A percentile compares a stretch with the other conserved stretches of the same genome.
Conservation (phyloP, 1,140 invertebrate genomes). For the Potamilus streckersoni region DNA sequence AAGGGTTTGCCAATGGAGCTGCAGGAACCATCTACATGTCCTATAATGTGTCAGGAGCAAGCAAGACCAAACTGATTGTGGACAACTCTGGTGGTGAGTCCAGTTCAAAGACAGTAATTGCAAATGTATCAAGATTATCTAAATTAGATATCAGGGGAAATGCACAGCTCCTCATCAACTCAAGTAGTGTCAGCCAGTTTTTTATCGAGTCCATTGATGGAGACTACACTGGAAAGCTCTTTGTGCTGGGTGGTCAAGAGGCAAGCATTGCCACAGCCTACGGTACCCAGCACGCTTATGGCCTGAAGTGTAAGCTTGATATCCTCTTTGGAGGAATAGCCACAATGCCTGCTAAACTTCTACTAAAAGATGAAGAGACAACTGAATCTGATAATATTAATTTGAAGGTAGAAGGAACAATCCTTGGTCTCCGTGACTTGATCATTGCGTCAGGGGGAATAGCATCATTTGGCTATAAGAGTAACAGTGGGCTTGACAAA, state of each 20-base stretch:
- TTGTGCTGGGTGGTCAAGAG: slow-evolving; percentile 32
- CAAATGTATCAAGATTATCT: slow-evolving; percentile 21
- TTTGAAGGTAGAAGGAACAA: slow-evolving; percentile 41
- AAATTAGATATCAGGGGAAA: slow-evolving; percentile 34
- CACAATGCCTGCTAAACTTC: slow-evolving; percentile 43
- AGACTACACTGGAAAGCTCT: slow-evolving; percentile 45
- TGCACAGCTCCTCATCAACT: slow-evolving; percentile 32
- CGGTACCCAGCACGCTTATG: slow-evolving; percentile 48
- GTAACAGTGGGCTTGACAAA: slow-evolving; percentile 37
- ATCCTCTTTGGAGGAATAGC: slow-evolving; percentile 34
- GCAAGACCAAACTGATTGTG: slow-evolving; percentile 29
- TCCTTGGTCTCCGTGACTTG: slow-evolving; percentile 44
- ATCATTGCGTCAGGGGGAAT: slow-evolving; percentile 43
- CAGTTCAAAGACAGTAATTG: slow-evolving; percentile 28
- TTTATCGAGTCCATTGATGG: slow-evolving; percentile 39
- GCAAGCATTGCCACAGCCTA: slow-evolving; percentile 45
- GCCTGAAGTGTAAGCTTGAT: slow-evolving; percentile 45
- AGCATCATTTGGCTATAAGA: slow-evolving; percentile 38
- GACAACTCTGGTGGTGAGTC: slow-evolving; percentile 33
- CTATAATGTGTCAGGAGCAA: slow-evolving; percentile 40
- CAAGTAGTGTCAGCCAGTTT: slow-evolving; percentile 5
- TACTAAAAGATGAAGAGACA: slow-evolving; percentile 39
- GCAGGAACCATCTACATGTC: slow-evolving; percentile 47
- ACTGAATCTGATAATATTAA: slow-evolving; percentile 32
- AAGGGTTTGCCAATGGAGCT: slow-evolving; percentile 39